Percentiles rank a stretch among this genome's conserved stretches.
Conservation (phyloP, 2,888 invertebrate genomes). For the Coremacera marginata region DNA sequence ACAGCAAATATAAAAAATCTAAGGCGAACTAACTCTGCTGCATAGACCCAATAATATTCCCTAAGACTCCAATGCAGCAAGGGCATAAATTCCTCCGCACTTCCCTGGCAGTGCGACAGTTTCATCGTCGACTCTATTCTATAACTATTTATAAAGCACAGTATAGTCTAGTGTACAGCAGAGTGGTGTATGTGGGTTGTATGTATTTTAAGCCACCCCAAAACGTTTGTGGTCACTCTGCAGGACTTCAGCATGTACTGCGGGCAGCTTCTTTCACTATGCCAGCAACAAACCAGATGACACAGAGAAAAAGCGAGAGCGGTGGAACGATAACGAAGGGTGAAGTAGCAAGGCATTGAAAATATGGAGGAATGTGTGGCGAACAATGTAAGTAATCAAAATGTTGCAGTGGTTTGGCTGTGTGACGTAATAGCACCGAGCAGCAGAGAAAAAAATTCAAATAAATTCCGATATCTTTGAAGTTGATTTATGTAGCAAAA, state of each 20-base stretch:
- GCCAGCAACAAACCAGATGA: background rate
- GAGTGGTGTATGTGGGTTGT: too few species aligned
- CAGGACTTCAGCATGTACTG: conserved; percentile 11
- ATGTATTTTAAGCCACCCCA: background rate
- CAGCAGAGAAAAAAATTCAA: conserved; percentile 13
- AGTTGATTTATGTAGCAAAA: conserved; percentile 37
- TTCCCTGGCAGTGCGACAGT: too few species aligned
- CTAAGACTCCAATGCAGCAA: too few species aligned
- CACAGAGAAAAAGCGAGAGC: background rate
- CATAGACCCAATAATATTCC: too few species aligned
- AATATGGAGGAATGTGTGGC: conserved; percentile 8
- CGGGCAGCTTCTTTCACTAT: conserved; percentile 2
- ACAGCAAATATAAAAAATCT: too few species aligned
- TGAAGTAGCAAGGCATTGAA: background rate
- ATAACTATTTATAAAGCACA: too few species aligned
- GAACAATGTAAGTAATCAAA: conserved; percentile 34
- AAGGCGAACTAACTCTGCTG: too few species aligned
- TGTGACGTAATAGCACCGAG: conserved; percentile 2
- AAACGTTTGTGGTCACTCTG: conserved; percentile 21
- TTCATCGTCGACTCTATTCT: too few species aligned
- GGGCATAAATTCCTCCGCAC: too few species aligned
- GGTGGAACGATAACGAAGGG: background rate
- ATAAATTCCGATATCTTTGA: conserved; percentile 37
- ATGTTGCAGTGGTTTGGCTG: conserved; percentile 25
- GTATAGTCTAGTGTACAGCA: too few species aligned